Percentiles rank a stretch among this genome's conserved stretches.
Evolutionary conservation across 2,113 vertebrate species (phyloP).

Genomic region (Toxotes jaculatrix): DNA sequence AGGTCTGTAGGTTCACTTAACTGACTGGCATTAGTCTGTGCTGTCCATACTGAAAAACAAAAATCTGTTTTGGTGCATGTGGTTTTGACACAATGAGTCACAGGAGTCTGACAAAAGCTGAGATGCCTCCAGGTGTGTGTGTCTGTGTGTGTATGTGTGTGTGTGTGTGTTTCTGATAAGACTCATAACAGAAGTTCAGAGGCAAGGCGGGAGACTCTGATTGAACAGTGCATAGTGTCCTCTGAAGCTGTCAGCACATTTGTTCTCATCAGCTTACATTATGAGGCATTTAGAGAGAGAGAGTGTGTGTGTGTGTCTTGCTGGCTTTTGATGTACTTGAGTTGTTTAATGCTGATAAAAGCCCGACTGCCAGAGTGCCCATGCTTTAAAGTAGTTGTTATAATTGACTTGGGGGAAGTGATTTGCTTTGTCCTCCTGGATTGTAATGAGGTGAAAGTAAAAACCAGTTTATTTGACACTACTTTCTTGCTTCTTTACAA

Average conservation of each 20-base stretch:
- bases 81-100: not conserved
- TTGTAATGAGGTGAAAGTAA: too few species aligned
- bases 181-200: slow-evolving; percentile 7
- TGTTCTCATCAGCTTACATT: slow-evolving; percentile 23
- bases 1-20: too few species aligned
- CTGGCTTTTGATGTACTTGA: not conserved
- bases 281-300: not conserved
- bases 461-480: too few species aligned
- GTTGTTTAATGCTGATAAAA: slow-evolving; percentile 11
- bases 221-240: slow-evolving; percentile 28
- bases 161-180: slow-evolving; percentile 44
- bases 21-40: not conserved
- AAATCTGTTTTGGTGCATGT: not conserved
- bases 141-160: slow-evolving; percentile 19
- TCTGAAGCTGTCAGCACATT: slow-evolving; percentile 53
- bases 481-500: not conserved
- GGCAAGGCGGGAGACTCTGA: slow-evolving; percentile 25
- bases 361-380: not conserved
- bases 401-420: not conserved
- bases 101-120: not conserved
- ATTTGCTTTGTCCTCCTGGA: not conserved
- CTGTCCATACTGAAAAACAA: not conserved
- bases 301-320: not conserved
- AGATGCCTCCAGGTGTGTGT: not conserved
- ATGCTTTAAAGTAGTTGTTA: not conserved